A percentile compares a stretch with the other conserved stretches of the same genome.
phyloP scores from a whole-genome alignment of 1,140 invertebrate genomes.

The Bursaphelenchus mucronatus region DNA sequence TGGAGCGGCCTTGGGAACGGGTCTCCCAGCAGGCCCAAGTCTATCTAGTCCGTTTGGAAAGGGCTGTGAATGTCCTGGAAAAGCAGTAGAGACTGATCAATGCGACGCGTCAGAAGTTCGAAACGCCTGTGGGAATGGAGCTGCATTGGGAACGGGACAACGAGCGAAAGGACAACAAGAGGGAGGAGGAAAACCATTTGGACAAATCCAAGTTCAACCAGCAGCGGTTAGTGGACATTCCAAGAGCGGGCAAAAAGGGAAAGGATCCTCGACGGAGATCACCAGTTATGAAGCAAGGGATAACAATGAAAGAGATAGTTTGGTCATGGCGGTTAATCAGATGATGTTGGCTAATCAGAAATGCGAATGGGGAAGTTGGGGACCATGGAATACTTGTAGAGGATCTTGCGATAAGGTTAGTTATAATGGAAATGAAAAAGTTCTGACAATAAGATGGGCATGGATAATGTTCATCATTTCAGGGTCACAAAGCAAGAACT shows the following conservation, averaged over 20 bases:
- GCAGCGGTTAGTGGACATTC: too few species aligned
- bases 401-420: conserved; percentile 8
- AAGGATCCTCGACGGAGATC: too few species aligned
- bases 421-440: too few species aligned
- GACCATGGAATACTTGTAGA: conserved; percentile 25
- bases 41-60: too few species aligned
- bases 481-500: conserved; percentile 17
- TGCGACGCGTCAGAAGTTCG: conserved; percentile 8
- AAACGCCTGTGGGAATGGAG: background rate
- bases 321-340: too few species aligned
- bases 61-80: conserved; percentile 32
- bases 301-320: too few species aligned
- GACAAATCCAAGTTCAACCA: too few species aligned
- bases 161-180: background rate
- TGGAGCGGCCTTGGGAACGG: too few species aligned
- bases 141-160: background rate
- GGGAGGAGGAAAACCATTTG: background rate
- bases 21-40: too few species aligned
- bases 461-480: conserved; percentile 5
- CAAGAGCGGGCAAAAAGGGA: too few species aligned
- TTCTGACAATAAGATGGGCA: background rate
- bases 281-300: too few species aligned
- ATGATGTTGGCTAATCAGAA: background rate
- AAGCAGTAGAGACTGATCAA: conserved; percentile 27
- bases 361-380: conserved; percentile 20